phyloP scores from a whole-genome alignment of 2,888 invertebrate species.

The Abrostola tripartita region DNA sequence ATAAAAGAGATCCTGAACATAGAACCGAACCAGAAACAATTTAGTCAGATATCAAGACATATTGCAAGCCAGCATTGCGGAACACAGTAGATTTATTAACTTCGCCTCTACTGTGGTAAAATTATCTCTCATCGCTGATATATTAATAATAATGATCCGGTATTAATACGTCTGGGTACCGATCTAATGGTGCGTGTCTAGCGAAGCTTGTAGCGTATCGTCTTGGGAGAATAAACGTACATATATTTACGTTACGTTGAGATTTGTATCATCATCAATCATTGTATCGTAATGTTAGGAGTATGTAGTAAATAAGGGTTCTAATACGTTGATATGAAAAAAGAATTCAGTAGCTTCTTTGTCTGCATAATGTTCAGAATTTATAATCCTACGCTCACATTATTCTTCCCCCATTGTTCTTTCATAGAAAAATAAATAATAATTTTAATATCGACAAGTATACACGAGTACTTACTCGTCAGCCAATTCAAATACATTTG shows the following conservation, averaged over 20 bases:
- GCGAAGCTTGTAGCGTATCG: slow-evolving; percentile 60
- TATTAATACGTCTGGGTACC: slow-evolving; percentile 72
- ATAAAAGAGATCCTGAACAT: slow-evolving; percentile 25
- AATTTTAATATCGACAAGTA: not conserved
- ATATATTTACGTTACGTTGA: slow-evolving; percentile 6
- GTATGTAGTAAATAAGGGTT: not conserved
- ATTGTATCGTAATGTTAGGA: slow-evolving; percentile 23
- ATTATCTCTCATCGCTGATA: slow-evolving; percentile 70
- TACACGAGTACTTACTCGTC: not conserved
- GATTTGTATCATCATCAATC: slow-evolving; percentile 41
- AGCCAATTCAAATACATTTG: slow-evolving; percentile 14
- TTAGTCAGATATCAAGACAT: slow-evolving; percentile 48
- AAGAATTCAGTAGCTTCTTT: not conserved
- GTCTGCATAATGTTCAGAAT: not conserved
- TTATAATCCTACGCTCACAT: not conserved
- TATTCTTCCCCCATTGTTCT: not conserved
- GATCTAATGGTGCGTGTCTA: slow-evolving; percentile 71
- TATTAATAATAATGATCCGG: slow-evolving; percentile 76
- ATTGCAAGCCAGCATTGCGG: slow-evolving; percentile 57
- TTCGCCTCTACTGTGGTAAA: slow-evolving; percentile 57
- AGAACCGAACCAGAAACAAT: slow-evolving; percentile 33
- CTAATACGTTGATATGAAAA: not conserved
- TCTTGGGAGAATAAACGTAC: slow-evolving; percentile 34
- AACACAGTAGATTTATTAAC: slow-evolving; percentile 63
- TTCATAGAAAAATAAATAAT: not conserved